phyloP scores from a whole-genome alignment of 2,797 vertebrate genomes.

The Acestrorhynchus altus region DNA sequence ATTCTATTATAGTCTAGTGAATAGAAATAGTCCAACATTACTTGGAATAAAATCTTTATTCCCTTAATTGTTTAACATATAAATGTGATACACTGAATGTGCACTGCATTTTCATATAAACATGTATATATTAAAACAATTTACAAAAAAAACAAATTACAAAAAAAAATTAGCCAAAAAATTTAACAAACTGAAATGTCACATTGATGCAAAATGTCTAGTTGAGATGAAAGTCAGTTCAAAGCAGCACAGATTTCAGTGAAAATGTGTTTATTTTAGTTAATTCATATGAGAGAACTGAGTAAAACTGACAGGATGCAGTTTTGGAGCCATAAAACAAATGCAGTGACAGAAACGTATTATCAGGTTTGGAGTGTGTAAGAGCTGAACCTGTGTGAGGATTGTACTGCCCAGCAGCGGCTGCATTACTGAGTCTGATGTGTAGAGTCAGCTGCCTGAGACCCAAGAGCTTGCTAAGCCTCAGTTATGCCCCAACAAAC shows the following conservation, averaged over 20 bases:
- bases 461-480: conserved; percentile 63
- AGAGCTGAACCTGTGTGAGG: conserved; percentile 31
- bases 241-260: background rate
- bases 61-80: no score
- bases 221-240: background rate
- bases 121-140: no score
- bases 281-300: background rate
- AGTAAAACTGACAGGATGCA: background rate
- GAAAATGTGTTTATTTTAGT: background rate
- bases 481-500: conserved; percentile 56
- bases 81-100: no score
- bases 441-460: conserved; percentile 66
- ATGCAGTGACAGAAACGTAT: conserved; percentile 25
- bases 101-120: no score
- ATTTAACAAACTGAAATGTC: no score
- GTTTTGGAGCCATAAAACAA: conserved; percentile 23
- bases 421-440: conserved; percentile 17
- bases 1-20: no score
- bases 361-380: conserved; percentile 29
- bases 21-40: no score
- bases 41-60: no score
- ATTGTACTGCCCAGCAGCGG: conserved; percentile 33
- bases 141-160: no score
- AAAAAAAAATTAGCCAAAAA: no score
- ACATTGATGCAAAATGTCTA: no score